Evolutionary conservation across 2,113 vertebrate species (phyloP).

Genomic region (Aythya baeri): DNA sequence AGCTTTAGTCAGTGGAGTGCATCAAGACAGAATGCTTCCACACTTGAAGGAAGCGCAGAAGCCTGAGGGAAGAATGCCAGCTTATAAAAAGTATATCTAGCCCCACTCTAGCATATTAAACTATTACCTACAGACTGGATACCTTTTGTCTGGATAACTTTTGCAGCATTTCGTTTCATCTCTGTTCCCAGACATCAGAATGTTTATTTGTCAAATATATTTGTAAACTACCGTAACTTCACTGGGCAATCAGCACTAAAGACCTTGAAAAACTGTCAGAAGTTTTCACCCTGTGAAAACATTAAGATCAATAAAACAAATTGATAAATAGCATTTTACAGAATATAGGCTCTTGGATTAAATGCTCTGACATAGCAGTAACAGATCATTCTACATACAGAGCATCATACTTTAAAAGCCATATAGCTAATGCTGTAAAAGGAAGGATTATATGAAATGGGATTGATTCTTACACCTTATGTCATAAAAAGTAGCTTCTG

Average conservation of each 20-base stretch:
- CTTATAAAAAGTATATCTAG: neutral
- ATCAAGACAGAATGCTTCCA: neutral
- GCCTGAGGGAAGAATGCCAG: neutral
- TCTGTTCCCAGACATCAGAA: neutral
- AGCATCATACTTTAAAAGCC: constrained; percentile 11
- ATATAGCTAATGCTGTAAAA: neutral
- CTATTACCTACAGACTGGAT: neutral
- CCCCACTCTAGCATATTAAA: neutral
- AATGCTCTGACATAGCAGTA: neutral
- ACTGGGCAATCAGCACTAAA: neutral
- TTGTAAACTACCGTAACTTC: constrained; percentile 12
- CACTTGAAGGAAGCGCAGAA: neutral
- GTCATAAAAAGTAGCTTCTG: constrained; percentile 7
- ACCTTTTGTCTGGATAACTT: constrained; percentile 12
- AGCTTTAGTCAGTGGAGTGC: neutral
- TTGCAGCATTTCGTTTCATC: constrained; percentile 11
- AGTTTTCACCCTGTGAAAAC: constrained; percentile 27
- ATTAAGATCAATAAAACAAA: constrained; percentile 49
- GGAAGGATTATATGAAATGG: neutral
- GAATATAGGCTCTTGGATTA: neutral
- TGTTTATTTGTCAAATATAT: neutral
- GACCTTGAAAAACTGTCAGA: constrained; percentile 28
- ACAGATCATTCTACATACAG: neutral
- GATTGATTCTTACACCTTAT: constrained; percentile 16
- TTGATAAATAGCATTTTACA: constrained; percentile 33